A percentile compares a stretch with the other conserved stretches of the same genome.
Evolutionary conservation across 2,888 invertebrate genomes (phyloP).

Genomic region (Drosophila hamatofila): DNA sequence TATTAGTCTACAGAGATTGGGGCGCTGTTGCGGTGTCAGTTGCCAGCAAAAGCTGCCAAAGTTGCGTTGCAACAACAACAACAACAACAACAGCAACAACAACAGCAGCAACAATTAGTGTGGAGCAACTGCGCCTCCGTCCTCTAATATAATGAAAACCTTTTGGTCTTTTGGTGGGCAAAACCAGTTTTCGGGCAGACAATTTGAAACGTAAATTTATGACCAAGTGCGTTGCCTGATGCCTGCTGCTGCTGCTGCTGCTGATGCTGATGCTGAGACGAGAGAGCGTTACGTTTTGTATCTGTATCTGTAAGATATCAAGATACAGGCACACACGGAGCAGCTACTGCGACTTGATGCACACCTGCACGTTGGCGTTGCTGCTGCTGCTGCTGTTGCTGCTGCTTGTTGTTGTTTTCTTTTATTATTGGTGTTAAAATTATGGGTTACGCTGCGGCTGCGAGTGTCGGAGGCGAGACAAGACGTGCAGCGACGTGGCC

Average conservation of each 20-base stretch:
- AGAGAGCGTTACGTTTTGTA: slow-evolving; percentile 65
- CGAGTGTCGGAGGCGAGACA: slow-evolving; percentile 5
- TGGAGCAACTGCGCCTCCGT: slow-evolving; percentile 10
- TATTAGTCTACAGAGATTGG: slow-evolving; percentile 13
- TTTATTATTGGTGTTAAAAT: slow-evolving; percentile 80
- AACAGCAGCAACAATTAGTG: slow-evolving; percentile 40
- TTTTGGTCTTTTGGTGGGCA: slow-evolving; percentile 64
- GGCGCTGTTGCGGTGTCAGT: not conserved
- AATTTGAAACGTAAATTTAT: slow-evolving; percentile 79
- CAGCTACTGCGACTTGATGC: slow-evolving; percentile 78
- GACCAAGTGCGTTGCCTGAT: slow-evolving; percentile 63
- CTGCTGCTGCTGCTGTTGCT: slow-evolving; percentile 23
- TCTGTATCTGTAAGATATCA: slow-evolving; percentile 75
- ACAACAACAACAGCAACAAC: slow-evolving; percentile 1
- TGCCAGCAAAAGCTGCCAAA: slow-evolving; percentile 44
- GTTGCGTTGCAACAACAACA: slow-evolving; percentile 41
- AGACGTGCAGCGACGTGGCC: slow-evolving; percentile 10
- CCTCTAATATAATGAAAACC: slow-evolving; percentile 68
- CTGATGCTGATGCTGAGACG: slow-evolving; percentile 20
- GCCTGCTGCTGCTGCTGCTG: slow-evolving; percentile 21
- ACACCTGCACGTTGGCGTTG: slow-evolving; percentile 73
- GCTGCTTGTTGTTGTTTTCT: slow-evolving; percentile 50
- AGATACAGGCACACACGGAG: slow-evolving; percentile 61
- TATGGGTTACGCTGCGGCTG: slow-evolving; percentile 70
- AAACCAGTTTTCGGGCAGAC: slow-evolving; percentile 68